Evolutionary conservation across 2,113 vertebrate genomes (phyloP), one percentile per base, ranked within the genome.

Genomic region (Pyxicephalus adspersus): DNA sequence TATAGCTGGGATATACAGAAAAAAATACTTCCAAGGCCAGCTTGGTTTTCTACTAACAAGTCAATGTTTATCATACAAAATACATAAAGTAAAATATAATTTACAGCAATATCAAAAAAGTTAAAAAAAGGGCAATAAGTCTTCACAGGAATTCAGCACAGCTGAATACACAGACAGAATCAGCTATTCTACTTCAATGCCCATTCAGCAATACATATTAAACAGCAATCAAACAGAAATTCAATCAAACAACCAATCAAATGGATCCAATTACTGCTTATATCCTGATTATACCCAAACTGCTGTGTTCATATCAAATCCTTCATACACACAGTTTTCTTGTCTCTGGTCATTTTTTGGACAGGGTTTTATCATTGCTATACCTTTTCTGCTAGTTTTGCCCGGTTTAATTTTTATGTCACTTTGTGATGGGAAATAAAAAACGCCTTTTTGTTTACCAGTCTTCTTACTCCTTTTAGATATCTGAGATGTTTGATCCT

Each of bases 231-330:
- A 45, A 45, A 1, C 38, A 45, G 38, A 45, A 45, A 45, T n/a
- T n/a, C n/a, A n/a, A n/a, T n/a, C n/a, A n/a, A n/a, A n/a, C 5
- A 38, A 9, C 13, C 8, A 57, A 5, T 20, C 13, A 11, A 16
- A 45, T 22, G 29, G 6, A 57, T n/a, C n/a, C 4, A 3, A 61
- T 26, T 61, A 20, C 17, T 58, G 22, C 5, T 45, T 71, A 2
- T 45, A 45, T 18, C 22, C 3, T 20, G 28, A 55, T 96, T 93
- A 99, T 81, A 98, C 97, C 97, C 97, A 99, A 25, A 99, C 97
- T 28, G 95, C 97, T 57, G 96, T 97, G 86, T 96, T 96, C 86
- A 97, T 94, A 85, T 99, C 97, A 91, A 99, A 98, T 71, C 95
- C 91, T 0, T 92, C 88, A 65, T 90, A 91, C 86, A 87, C 74